Evolutionary conservation across 2,797 vertebrate genomes (phyloP), one percentile per base, ranked within the genome.

Genomic region (Onychomys leucogaster): DNA sequence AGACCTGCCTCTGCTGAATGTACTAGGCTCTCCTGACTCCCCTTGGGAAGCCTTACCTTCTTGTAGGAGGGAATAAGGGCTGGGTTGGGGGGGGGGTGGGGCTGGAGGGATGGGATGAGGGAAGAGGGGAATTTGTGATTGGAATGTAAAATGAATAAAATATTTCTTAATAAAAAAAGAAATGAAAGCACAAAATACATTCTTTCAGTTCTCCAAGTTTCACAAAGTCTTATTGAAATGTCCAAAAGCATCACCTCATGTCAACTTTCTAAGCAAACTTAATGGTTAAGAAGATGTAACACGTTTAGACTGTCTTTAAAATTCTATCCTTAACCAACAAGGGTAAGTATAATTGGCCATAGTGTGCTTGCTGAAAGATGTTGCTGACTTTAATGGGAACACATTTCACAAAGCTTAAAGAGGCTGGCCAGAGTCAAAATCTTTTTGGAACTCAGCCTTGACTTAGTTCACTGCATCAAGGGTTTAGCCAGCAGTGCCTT

Each of bases 251-350:
- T 82, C 73, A 32, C 73, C 27, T 90, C 69, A 29, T 67, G 75
- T 76, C 92, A 81, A 76, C 37, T 84, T 21, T 90, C 76, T 92
- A 78, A 85, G 84, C 46, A 43, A 86, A 9, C 69, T 91, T 94
- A 57, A 49, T 82, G 46, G 85, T 76, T 71, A 94, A 84, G 49
- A 94, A 96, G 63, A 95, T 93, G 83, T 55, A 90, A 19, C 77
- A 17, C 52, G 89, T 73, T 37, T 67, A 63, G 32, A 55, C 52
- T 87, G 27, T 85, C 69, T 87, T 95, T 85, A 65, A 65, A 88
- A 95, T 49, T 61, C 32, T 41, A 52, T 37, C 78, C 78, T 94
- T 96, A 84, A 93, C 91, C 80, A 7, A 9, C 82, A 89, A 90
- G 25, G 88, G 43, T 63, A 67, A 78, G n/a, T 94, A 43, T 71